Evolutionary conservation across 2,113 vertebrate species (phyloP).

Genomic region (Oncorhynchus clarkii): DNA sequence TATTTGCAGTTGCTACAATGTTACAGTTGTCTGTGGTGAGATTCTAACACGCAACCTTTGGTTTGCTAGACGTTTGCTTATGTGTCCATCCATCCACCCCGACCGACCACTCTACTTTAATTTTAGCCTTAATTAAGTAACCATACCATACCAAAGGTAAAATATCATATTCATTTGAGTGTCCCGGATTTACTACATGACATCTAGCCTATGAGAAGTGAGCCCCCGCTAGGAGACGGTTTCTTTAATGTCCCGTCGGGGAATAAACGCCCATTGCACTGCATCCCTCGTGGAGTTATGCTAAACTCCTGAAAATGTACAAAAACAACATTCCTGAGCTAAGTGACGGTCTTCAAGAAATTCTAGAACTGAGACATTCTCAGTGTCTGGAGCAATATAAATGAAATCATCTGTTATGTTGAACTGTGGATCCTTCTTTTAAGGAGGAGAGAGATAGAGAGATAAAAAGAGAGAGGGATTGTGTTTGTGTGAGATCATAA

Average conservation of each 20-base stretch:
- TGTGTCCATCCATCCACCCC: too few species aligned
- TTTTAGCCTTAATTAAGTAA: too few species aligned
- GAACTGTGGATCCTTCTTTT: slow-evolving; percentile 18
- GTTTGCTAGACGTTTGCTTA: too few species aligned
- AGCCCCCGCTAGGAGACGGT: slow-evolving; percentile 19
- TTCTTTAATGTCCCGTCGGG: slow-evolving; percentile 45
- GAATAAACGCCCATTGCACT: slow-evolving; percentile 27
- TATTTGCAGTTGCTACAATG: too few species aligned
- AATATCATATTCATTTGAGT: too few species aligned
- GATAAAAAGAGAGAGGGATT: not conserved
- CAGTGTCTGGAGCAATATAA: slow-evolving; percentile 47
- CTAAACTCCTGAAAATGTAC: slow-evolving; percentile 66
- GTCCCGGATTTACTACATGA: not conserved
- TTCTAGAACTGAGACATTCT: slow-evolving; percentile 65
- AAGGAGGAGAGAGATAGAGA: not conserved
- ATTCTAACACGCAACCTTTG: too few species aligned
- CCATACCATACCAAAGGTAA: too few species aligned
- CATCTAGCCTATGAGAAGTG: not conserved
- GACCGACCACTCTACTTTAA: too few species aligned
- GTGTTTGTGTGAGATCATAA: not conserved
- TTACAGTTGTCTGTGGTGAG: too few species aligned
- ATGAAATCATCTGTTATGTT: slow-evolving; percentile 65
- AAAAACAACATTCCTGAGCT: slow-evolving; percentile 69
- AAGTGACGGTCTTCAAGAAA: slow-evolving; percentile 66
- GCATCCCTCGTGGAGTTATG: slow-evolving; percentile 53